Evolutionary conservation across 2,888 invertebrate species (phyloP).

Genomic region (Hyposoter dolosus): DNA sequence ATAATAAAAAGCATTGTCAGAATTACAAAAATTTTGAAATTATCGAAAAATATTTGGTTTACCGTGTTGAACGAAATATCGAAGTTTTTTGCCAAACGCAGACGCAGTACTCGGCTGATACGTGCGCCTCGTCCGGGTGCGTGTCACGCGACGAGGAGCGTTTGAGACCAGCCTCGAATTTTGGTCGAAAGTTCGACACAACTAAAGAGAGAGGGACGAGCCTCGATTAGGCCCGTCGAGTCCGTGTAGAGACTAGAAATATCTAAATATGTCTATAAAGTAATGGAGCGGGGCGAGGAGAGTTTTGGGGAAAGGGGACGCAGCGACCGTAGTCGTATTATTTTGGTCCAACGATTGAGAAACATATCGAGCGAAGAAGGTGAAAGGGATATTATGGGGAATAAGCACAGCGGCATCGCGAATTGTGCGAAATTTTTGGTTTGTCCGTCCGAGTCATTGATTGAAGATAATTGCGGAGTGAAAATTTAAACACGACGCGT

Average conservation of each 20-base stretch:
- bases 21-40: no score
- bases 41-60: no score
- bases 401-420: background rate
- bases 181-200: no score
- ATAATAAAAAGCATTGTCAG: no score
- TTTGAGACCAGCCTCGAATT: no score
- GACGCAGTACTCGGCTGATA: no score
- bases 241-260: conserved; percentile 25
- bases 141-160: no score
- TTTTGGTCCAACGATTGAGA: background rate
- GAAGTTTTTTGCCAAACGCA: no score
- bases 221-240: conserved; percentile 11
- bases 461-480: background rate
- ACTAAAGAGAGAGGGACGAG: conserved; percentile 4
- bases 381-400: conserved; percentile 5
- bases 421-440: background rate
- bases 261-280: conserved; percentile 1
- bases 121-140: no score
- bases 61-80: no score
- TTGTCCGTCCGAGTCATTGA: background rate
- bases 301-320: conserved; percentile 9
- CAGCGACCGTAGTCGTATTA: background rate
- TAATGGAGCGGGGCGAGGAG: background rate
- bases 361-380: background rate
- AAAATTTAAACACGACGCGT: conserved; percentile 33